phyloP scores from a whole-genome alignment of 2,113 vertebrate genomes.

The Plectropomus leopardus region DNA sequence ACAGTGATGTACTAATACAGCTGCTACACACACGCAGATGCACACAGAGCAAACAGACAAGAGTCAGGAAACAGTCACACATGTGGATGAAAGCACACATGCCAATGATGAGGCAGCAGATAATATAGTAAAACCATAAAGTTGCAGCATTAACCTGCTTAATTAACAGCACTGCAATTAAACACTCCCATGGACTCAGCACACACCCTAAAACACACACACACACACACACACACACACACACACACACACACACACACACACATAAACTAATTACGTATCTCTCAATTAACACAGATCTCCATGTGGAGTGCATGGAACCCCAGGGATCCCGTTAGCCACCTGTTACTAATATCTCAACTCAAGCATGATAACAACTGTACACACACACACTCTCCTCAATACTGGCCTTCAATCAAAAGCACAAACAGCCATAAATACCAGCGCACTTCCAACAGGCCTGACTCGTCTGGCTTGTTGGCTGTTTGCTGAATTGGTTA shows the following conservation, averaged over 20 bases:
- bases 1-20: constrained; percentile 66
- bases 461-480: constrained; percentile 19
- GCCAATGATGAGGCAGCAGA: constrained; percentile 39
- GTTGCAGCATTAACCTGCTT: constrained; percentile 55
- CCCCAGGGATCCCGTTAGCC: constrained; percentile 75
- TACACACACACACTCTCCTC: constrained; percentile 26
- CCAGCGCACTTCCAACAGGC: constrained; percentile 4
- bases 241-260: constrained; percentile 23
- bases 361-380: constrained; percentile 58
- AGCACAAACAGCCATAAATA: constrained; percentile 33
- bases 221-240: constrained; percentile 37
- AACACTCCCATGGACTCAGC: constrained; percentile 51
- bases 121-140: constrained; percentile 55
- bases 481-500: constrained; percentile 66
- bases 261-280: constrained; percentile 69
- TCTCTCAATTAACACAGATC: constrained; percentile 77
- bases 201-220: constrained; percentile 34
- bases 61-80: background rate
- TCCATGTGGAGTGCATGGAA: constrained; percentile 67
- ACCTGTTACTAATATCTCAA: constrained; percentile 80
- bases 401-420: constrained; percentile 51
- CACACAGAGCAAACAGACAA: background rate
- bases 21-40: constrained; percentile 27
- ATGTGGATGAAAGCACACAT: constrained; percentile 10
- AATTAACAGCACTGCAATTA: constrained; percentile 75